Evolutionary conservation across 2,888 invertebrate genomes (phyloP), one percentile per base, ranked within the genome.

Genomic region (Cosmopolites sordidus): DNA sequence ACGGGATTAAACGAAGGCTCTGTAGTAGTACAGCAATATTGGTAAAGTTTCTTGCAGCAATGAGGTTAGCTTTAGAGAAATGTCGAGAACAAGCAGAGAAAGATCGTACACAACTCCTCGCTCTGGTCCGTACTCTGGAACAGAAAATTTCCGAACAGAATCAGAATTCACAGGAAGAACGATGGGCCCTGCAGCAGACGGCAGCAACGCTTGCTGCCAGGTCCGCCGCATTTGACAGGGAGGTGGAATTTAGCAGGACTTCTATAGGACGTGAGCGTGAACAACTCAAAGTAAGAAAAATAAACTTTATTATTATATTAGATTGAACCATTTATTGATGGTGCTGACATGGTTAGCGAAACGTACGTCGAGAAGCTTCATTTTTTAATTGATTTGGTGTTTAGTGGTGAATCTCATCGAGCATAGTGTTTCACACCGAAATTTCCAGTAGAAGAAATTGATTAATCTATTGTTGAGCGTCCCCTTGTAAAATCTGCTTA

Each of bases 141-240:
- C 69, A 73, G 8, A 77, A 82, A 66, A 65, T 82, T 16, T 79
- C 78, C 45, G 82, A 83, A 69, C 82, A 82, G 76, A 45, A 48
- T 42, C 71, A 76, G 63, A 79, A 78, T 65, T 63, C 66, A 11
- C 60, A 60, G 41, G 64, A 64, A 44, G 63, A 64, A 18, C 49
- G 64, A 30, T 73, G 75, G 69, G 72, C 73, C 1, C 65, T 83
- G 15, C 80, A 81, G 62, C 82, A 83, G 66, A 82, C 81, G 62
- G 76, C 77, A 61, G 77, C 81, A 69, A 80, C 79, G 51, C 75
- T 83, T 61, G 78, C 80, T 48, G 81, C 81, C 49, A 78, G 82
- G 69, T 78, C 79, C 48, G 76, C 80, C n/a, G 82, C 82, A 1
- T 77, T 83, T 42, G 79, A 76, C 61, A 77, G 80, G 60, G 83